Evolutionary conservation across 2,888 invertebrate species (phyloP), one percentile per base, ranked within the genome.

Genomic region (Perdita meconis): DNA sequence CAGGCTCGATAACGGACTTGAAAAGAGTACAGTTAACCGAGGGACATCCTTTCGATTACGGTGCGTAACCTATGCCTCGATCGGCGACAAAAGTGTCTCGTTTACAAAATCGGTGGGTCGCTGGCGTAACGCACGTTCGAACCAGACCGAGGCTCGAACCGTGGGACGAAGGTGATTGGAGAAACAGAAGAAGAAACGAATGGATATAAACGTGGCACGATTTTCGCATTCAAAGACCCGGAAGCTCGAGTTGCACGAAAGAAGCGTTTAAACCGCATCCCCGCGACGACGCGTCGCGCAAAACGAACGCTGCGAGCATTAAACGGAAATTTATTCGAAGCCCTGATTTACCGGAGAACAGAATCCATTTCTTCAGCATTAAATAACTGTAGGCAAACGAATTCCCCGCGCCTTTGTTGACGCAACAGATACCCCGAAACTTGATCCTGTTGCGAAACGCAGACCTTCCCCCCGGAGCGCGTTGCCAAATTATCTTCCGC

Each of bases 151-250:
- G 65, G 44, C 50, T 50, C 38, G 55, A 57, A 50, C 61, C 19
- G 53, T 26, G 44, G 59, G 26, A 70, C 57, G 47, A 8, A 16
- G 65, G 26, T 10, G 40, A 64, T 68, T 36, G 3, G 26, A 22
- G 50, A 36, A 66, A n/a, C n/a, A n/a, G n/a, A 53, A 59, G 55
- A 40, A 40, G 36, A 67, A 10, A 16, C 16, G 36, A 8, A 13
- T 30, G 24, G 59, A 59, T 61, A 50, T 44, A 67, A 70, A 57
- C 24, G 57, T n/a, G 19, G 6, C 42, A 61, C 67, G 70, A 80
- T 80, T 80, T 80, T 80, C 74, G 71, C 80, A 75, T 80, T 80
- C 59, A 71, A 80, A 80, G 64, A 56, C 47, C 10, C 42, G 57
- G 50, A 30, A 55, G 69, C 64, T 64, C 69, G 55, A 63, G 44